Conservation (phyloP, 2,797 vertebrate genomes). For the Eutrigla gurnardus region DNA sequence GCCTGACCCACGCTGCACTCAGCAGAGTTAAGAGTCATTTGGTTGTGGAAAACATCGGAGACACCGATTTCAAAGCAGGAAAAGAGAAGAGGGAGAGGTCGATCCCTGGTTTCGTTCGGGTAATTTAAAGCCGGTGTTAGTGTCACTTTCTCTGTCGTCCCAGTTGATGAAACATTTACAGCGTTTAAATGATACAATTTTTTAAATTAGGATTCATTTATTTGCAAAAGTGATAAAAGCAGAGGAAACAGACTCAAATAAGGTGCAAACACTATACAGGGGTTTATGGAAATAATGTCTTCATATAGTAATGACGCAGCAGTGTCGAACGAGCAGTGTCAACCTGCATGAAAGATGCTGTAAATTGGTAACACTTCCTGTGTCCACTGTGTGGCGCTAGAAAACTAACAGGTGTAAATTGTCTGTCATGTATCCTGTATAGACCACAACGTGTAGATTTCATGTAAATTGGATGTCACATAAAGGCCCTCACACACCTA, state of each 20-base stretch:
- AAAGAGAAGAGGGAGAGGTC: slow-evolving; percentile 52
- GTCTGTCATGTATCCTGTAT: too few relatives aligned
- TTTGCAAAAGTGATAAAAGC: neutral
- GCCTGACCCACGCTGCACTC: slow-evolving; percentile 80
- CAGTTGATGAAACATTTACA: slow-evolving; percentile 21
- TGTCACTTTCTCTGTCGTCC: slow-evolving; percentile 14
- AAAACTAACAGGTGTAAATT: too few relatives aligned
- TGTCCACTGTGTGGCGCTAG: too few relatives aligned
- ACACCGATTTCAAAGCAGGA: slow-evolving; percentile 65
- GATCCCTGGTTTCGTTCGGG: slow-evolving; percentile 50
- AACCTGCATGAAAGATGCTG: too few relatives aligned
- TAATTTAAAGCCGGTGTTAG: slow-evolving; percentile 44
- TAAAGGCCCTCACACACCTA: too few relatives aligned
- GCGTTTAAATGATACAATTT: neutral
- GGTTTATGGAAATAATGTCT: slow-evolving; percentile 2
- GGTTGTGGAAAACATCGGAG: slow-evolving; percentile 61
- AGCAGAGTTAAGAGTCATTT: slow-evolving; percentile 75
- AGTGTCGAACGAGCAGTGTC: too few relatives aligned
- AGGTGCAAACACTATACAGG: neutral
- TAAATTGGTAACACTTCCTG: too few relatives aligned
- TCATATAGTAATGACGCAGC: neutral
- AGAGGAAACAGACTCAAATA: neutral
- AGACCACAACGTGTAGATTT: too few relatives aligned
- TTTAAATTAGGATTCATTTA: neutral
- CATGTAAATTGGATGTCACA: too few relatives aligned